Conservation (phyloP, 2,888 invertebrate species). For the Hyposoter dolosus region DNA sequence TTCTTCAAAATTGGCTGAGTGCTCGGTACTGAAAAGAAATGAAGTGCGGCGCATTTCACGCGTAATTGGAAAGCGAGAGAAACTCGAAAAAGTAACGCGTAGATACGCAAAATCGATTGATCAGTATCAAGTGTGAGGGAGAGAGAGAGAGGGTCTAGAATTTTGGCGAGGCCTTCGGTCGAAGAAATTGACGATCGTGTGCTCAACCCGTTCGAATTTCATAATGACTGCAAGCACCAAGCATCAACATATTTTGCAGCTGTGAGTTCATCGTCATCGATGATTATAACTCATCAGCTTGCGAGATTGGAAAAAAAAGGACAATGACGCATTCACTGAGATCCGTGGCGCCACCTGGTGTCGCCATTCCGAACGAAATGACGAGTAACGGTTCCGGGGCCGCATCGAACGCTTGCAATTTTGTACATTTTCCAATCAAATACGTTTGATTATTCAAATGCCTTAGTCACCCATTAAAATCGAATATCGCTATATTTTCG, state of each 20-base stretch:
- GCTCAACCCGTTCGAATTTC: not conserved
- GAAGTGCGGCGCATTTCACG: not conserved
- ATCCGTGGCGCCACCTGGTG: slow-evolving; percentile 38
- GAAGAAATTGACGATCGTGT: slow-evolving; percentile 1
- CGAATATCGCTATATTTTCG: slow-evolving; percentile 16
- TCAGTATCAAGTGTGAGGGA: slow-evolving; percentile 8
- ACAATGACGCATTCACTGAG: slow-evolving; percentile 14
- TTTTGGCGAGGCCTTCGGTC: slow-evolving; percentile 20
- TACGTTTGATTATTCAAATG: not conserved
- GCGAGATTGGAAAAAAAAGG: slow-evolving; percentile 18
- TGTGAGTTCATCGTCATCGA: not conserved
- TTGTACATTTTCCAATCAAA: not conserved
- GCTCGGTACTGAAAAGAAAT: not conserved
- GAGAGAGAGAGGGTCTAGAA: slow-evolving; percentile 8
- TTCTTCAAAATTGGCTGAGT: slow-evolving; percentile 1
- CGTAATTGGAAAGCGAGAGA: slow-evolving; percentile 9
- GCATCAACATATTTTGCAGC: not conserved
- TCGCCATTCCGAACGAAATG: slow-evolving; percentile 11
- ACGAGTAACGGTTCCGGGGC: slow-evolving; percentile 33
- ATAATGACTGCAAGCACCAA: not conserved
- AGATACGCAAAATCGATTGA: slow-evolving; percentile 51
- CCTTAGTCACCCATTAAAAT: not conserved
- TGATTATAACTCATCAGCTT: not conserved
- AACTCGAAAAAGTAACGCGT: slow-evolving; percentile 24
- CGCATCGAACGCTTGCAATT: slow-evolving; percentile 16